A percentile compares a stretch with the other conserved stretches of the same genome.
Conservation (phyloP, 1,140 invertebrate species). For the Lepidurus arcticus region DNA sequence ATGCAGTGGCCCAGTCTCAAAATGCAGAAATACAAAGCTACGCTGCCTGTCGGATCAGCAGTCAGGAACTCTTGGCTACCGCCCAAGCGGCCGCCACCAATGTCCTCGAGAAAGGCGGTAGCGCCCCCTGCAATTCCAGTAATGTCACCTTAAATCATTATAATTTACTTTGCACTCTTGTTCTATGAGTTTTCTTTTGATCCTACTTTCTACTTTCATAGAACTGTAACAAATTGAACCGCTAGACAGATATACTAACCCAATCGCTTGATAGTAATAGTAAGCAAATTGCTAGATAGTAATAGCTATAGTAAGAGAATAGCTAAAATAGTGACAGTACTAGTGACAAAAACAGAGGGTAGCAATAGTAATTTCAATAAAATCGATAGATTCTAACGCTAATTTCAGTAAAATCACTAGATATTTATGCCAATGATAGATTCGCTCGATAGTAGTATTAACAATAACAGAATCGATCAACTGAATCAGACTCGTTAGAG, state of each 20-base stretch:
- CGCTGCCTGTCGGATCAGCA: slow-evolving; percentile 46
- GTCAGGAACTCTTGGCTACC: slow-evolving; percentile 46
- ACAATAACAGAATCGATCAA: background rate
- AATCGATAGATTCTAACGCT: too few relatives aligned
- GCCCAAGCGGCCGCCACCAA: slow-evolving; percentile 47
- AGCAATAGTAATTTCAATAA: too few relatives aligned
- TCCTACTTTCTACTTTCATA: background rate
- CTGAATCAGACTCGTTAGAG: background rate
- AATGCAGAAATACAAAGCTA: slow-evolving; percentile 33
- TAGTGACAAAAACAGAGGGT: too few relatives aligned
- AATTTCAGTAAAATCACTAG: too few relatives aligned
- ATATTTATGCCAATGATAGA: background rate
- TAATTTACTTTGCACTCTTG: background rate
- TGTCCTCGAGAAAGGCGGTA: slow-evolving; percentile 48
- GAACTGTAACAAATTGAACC: too few relatives aligned
- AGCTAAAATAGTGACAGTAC: too few relatives aligned
- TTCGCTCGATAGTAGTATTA: background rate
- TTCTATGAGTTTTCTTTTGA: background rate
- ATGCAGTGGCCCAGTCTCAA: background rate
- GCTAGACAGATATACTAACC: too few relatives aligned
- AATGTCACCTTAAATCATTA: background rate
- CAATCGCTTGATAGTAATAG: too few relatives aligned
- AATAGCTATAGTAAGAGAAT: too few relatives aligned
- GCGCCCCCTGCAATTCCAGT: background rate
- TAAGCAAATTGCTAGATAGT: too few relatives aligned